A percentile compares a stretch with the other conserved stretches of the same genome.
phyloP scores from a whole-genome alignment of 1,140 invertebrate species.

The Bilobella aurantiaca region DNA sequence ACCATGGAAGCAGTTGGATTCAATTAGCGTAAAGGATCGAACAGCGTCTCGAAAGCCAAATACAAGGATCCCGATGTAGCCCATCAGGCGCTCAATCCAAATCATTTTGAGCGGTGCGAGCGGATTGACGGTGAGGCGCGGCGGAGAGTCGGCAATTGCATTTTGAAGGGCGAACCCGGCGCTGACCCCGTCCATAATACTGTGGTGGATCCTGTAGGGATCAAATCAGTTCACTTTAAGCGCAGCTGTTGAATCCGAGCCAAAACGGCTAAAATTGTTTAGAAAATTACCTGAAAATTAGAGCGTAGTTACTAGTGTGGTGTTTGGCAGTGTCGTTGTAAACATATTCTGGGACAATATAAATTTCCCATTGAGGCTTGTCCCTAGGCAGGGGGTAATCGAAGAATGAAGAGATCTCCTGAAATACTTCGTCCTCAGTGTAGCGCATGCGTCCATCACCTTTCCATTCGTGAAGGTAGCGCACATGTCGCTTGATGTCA shows the following conservation, averaged over 20 bases:
- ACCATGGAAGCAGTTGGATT: constrained; percentile 24
- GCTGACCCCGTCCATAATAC: constrained; percentile 26
- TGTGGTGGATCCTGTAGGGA: constrained; percentile 16
- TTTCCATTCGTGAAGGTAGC: neutral
- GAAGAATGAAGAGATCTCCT: constrained; percentile 15
- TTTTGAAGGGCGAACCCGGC: constrained; percentile 18
- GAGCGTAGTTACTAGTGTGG: constrained; percentile 5
- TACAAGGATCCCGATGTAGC: neutral
- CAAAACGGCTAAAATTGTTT: too few species aligned
- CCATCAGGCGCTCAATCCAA: neutral
- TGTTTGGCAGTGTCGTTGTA: constrained; percentile 11
- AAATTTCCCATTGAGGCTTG: constrained; percentile 22
- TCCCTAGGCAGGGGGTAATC: constrained; percentile 13
- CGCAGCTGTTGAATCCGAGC: too few species aligned
- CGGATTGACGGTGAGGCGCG: constrained; percentile 22
- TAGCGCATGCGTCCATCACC: neutral
- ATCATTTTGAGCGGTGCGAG: neutral
- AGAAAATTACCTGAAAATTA: constrained; percentile 14
- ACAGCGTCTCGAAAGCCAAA: constrained; percentile 14
- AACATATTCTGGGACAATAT: constrained; percentile 18
- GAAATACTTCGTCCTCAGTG: constrained; percentile 12
- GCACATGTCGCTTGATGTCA: constrained; percentile 1
- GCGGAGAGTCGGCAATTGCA: constrained; percentile 11
- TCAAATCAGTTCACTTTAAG: neutral
- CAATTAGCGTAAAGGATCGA: constrained; percentile 6